Base-by-base conservation (phyloP, 2,888 invertebrate species). In the Trachelus troglodyta region DNA sequence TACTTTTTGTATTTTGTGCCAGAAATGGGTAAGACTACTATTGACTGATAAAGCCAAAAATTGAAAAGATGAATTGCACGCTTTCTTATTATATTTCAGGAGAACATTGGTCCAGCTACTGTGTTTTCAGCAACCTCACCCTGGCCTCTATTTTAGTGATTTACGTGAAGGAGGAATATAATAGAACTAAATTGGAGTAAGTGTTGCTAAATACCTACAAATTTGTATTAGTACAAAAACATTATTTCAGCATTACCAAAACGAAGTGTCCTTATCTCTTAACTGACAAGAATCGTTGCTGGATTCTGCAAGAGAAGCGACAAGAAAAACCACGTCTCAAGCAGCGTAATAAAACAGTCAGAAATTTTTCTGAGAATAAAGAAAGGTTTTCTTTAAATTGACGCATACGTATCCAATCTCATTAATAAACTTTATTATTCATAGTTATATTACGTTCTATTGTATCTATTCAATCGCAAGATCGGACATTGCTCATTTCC, bases 1-100 rank as follows among this genome's bases (percentile, higher is more conserved):
- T 87, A 85, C 74, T 81, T 83, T 34, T 83, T 81, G 6, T 84
- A 85, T 75, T 85, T 83, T 34, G 76, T 86, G 12, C 84, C 86
- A 73, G 81, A 79, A 79, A 83, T 86, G 69, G 83, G 87, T 86
- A 83, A 73, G 77, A 76, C 73, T 37, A 71, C 56, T 71, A 12
- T 74, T 30, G 30, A 34, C 30, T 37, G 12, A 23, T 56, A n/a
- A n/a, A 15, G 71, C 71, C 31, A 71, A 33, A 34, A 23, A 12
- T 23, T 12, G 9, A 31, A 12, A 71, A 71, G 9, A 15, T 71
- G 12, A 71, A 33, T 31, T 71, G 1, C 33, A 15, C n/a, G 11
- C 56, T 71, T 3, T 71, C 12, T 71, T 33, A 23, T 33, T 12
- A 15, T 9, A 12, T 77, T 68, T 33, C 76, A 85, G 84, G 79